A percentile compares a stretch with the other conserved stretches of the same genome.
phyloP scores from a whole-genome alignment of 2,113 vertebrate species.

The Trematocara marginatum region DNA sequence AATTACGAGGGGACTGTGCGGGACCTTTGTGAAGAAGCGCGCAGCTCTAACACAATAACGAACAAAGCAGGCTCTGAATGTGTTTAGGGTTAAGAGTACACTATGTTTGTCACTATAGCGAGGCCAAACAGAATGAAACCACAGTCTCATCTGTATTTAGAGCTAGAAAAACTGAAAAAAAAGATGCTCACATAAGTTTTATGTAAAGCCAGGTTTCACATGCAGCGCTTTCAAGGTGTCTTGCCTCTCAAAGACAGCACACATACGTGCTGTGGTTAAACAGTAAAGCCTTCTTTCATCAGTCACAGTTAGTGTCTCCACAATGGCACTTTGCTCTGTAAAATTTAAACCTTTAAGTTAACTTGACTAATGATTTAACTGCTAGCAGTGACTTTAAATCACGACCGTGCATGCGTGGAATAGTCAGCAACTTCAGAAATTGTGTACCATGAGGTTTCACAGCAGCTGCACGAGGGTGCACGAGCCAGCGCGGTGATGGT shows the following conservation, averaged over 20 bases:
- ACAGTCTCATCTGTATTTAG: not conserved
- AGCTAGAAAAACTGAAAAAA: not conserved
- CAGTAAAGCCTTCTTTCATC: not conserved
- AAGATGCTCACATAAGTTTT: not conserved
- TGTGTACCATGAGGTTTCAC: constrained; percentile 12
- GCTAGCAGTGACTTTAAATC: not conserved
- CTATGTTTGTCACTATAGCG: not conserved
- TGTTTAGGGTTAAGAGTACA: not conserved
- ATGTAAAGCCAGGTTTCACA: not conserved
- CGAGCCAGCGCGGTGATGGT: constrained; percentile 14
- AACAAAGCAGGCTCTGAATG: not conserved
- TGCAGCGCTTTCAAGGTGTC: not conserved
- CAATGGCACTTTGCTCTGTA: not conserved
- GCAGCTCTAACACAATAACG: not conserved
- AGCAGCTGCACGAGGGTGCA: constrained; percentile 33
- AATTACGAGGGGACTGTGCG: constrained; percentile 16
- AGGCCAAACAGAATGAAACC: not conserved
- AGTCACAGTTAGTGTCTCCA: not conserved
- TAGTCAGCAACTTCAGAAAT: not conserved
- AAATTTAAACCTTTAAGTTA: not conserved
- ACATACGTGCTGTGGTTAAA: not conserved
- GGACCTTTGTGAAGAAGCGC: not conserved
- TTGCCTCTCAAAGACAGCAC: not conserved
- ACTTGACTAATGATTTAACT: not conserved
- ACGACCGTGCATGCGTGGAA: not conserved